phyloP scores from a whole-genome alignment of 2,113 vertebrate genomes.

The Numida meleagris region DNA sequence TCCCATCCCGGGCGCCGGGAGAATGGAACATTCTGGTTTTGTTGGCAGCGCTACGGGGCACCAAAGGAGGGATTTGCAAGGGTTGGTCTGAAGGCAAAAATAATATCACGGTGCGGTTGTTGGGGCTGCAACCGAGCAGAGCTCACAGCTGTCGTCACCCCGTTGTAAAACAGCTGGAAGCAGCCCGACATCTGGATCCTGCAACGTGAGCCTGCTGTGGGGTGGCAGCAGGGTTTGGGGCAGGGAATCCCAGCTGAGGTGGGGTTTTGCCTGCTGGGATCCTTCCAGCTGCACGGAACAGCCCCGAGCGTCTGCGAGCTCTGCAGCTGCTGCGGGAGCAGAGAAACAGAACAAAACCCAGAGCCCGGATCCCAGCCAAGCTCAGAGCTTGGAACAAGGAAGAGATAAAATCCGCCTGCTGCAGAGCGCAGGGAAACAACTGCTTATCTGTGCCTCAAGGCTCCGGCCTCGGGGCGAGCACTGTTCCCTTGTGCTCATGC shows the following conservation, averaged over 20 bases:
- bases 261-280: not conserved
- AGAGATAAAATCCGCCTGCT: conserved; percentile 40
- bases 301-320: not conserved
- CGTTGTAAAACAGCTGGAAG: not conserved
- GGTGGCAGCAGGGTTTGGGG: not conserved
- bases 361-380: not conserved
- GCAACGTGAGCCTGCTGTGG: fast-evolving
- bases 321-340: too few species aligned
- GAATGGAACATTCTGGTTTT: not conserved
- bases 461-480: not conserved
- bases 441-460: conserved; percentile 31
- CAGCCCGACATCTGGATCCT: fast-evolving
- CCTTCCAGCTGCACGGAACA: not conserved
- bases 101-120: not conserved
- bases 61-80: not conserved
- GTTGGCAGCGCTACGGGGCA: too few species aligned
- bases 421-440: conserved; percentile 13
- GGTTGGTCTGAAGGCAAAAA: not conserved
- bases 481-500: not conserved
- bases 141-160: fast-evolving
- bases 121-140: too few species aligned
- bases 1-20: not conserved
- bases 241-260: fast-evolving
- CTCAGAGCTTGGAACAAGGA: conserved; percentile 22
- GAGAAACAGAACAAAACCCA: too few species aligned